Conservation (phyloP, 2,113 vertebrate genomes). For the Lagenorhynchus albirostris region DNA sequence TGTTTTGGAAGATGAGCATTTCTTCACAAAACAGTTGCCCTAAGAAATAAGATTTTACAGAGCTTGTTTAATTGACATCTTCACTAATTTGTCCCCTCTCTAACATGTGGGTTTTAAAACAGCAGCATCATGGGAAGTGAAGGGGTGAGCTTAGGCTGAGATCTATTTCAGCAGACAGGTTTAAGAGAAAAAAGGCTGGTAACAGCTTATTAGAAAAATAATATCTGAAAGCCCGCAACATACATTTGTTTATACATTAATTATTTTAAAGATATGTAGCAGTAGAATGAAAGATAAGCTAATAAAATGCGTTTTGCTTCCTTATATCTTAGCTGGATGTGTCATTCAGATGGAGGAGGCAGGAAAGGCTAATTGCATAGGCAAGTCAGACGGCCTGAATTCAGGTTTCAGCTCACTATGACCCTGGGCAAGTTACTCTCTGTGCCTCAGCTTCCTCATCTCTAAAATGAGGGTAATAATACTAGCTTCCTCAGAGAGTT, state of each 20-base stretch:
- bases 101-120: neutral
- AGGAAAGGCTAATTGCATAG: neutral
- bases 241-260: neutral
- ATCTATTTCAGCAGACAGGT: neutral
- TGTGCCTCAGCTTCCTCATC: neutral
- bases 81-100: neutral
- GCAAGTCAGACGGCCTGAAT: neutral
- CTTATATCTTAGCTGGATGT: neutral
- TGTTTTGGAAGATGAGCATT: neutral
- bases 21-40: neutral
- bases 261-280: neutral
- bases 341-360: neutral
- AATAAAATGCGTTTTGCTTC: neutral
- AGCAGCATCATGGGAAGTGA: neutral
- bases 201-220: conserved; percentile 17
- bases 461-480: neutral
- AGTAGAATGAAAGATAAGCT: neutral
- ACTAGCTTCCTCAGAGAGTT: neutral
- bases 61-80: conserved; percentile 6
- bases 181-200: neutral
- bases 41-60: neutral
- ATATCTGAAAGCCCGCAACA: neutral
- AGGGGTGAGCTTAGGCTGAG: neutral
- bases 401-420: neutral
- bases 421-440: neutral